A percentile compares a stretch with the other conserved stretches of the same genome.
phyloP scores from a whole-genome alignment of 2,797 vertebrate genomes.

The Crypturellus tataupa region DNA sequence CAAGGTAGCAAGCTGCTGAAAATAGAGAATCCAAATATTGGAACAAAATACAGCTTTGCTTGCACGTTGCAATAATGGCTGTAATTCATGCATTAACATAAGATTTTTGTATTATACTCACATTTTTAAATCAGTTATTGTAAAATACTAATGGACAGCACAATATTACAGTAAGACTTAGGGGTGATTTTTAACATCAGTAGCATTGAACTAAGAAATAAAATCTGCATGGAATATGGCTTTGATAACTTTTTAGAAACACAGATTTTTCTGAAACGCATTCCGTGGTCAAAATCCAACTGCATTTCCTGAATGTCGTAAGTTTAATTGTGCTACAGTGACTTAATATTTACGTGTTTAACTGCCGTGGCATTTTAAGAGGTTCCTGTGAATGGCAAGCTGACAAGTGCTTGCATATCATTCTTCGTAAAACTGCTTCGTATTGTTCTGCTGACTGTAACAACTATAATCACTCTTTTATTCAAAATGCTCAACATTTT shows the following conservation, averaged over 20 bases:
- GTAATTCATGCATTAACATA: background rate
- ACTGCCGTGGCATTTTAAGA: slow-evolving; percentile 59
- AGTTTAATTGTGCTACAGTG: slow-evolving; percentile 44
- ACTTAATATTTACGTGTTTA: slow-evolving; percentile 62
- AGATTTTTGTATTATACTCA: background rate
- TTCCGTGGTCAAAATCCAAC: slow-evolving; percentile 8
- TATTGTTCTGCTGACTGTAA: slow-evolving; percentile 57
- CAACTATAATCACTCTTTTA: slow-evolving; percentile 69
- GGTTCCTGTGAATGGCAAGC: slow-evolving; percentile 36
- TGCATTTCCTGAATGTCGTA: background rate
- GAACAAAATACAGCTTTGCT: background rate
- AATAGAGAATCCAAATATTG: background rate
- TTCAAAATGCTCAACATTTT: slow-evolving; percentile 62
- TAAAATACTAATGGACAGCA: background rate
- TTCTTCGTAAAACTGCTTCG: slow-evolving; percentile 42
- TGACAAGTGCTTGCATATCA: slow-evolving; percentile 70
- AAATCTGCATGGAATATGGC: background rate
- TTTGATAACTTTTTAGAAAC: background rate
- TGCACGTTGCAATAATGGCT: background rate
- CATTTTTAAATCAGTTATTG: background rate
- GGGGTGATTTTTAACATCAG: background rate
- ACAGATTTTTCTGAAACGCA: background rate
- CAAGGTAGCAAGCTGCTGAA: background rate
- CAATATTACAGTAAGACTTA: background rate
- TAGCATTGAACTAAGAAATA: background rate